Conservation (phyloP, 2,797 vertebrate genomes). For the Scarus forsteni region DNA sequence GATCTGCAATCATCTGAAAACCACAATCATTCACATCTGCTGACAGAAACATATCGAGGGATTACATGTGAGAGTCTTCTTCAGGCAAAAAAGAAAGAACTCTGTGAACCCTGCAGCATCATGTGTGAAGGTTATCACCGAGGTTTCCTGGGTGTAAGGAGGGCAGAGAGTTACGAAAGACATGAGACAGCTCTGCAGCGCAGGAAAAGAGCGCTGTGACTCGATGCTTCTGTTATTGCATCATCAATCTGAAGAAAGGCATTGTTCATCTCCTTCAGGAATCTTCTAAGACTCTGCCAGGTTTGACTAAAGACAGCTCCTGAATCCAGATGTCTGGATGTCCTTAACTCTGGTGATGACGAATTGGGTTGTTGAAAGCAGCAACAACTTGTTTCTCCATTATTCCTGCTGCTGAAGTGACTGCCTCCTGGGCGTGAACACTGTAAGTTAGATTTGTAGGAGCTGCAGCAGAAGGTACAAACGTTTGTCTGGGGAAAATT, state of each 20-base stretch:
- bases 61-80: constrained; percentile 13
- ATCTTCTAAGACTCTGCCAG: constrained; percentile 54
- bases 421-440: constrained; percentile 43
- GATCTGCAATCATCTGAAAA: constrained; percentile 39
- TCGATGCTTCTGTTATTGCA: constrained; percentile 46
- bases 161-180: constrained; percentile 7
- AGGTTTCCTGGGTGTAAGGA: constrained; percentile 11
- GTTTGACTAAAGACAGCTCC: constrained; percentile 44
- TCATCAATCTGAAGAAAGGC: constrained; percentile 56
- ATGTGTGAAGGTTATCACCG: constrained; percentile 18
- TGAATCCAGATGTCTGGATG: constrained; percentile 76
- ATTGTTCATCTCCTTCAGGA: constrained; percentile 59
- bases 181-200: constrained; percentile 36
- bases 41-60: constrained; percentile 15
- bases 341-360: constrained; percentile 50
- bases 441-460: constrained; percentile 29
- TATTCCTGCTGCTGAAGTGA: constrained; percentile 41
- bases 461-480: constrained; percentile 25
- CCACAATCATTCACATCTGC: constrained; percentile 43
- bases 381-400: constrained; percentile 70
- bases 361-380: constrained; percentile 62
- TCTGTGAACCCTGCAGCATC: constrained; percentile 5
- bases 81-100: constrained; percentile 1
- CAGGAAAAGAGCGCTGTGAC: constrained; percentile 52
- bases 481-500: constrained; percentile 55